These are phyloP conservation scores for Andinoacara biseriatus DNA, from an alignment of 2,113 vertebrate genomes.

Conservation along the genomic window DNA sequence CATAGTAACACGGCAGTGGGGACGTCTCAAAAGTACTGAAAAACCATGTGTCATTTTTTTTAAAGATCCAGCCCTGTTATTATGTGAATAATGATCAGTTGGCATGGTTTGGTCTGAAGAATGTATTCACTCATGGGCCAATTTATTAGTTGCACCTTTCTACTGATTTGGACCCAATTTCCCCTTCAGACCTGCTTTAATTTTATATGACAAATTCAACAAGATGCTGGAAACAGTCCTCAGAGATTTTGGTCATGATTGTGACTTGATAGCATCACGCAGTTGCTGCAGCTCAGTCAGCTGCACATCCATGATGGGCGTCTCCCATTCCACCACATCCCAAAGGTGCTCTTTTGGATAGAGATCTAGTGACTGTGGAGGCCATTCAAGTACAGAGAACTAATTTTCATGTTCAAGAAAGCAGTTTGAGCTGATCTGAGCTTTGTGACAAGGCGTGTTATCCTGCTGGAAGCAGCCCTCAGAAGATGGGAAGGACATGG, in stretches of 20 bases:
- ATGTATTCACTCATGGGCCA: not conserved
- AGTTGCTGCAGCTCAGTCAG: not conserved
- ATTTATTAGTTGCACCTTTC: not conserved
- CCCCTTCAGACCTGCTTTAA: not conserved
- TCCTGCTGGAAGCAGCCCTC: too few species aligned
- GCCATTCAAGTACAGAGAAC: too few species aligned
- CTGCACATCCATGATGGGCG: not conserved
- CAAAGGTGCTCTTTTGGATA: too few species aligned
- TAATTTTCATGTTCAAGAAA: too few species aligned
- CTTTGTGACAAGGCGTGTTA: too few species aligned
- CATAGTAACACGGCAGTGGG: not conserved
- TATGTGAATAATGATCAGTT: not conserved
- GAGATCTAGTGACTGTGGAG: not conserved
- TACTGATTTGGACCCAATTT: not conserved
- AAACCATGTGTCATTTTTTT: not conserved
- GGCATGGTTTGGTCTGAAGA: not conserved
- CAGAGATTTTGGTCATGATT: not conserved
- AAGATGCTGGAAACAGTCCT: not conserved
- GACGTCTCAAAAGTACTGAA: not conserved
- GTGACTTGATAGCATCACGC: not conserved
- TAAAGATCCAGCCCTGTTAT: not conserved
- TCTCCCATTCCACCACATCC: too few species aligned
- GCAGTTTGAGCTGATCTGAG: too few species aligned
- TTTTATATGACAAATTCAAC: not conserved
- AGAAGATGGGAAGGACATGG: too few species aligned